These are phyloP conservation scores for Chrysolina oricalcia DNA, from an alignment of 2,888 invertebrate genomes.

Conservation along the genomic window DNA sequence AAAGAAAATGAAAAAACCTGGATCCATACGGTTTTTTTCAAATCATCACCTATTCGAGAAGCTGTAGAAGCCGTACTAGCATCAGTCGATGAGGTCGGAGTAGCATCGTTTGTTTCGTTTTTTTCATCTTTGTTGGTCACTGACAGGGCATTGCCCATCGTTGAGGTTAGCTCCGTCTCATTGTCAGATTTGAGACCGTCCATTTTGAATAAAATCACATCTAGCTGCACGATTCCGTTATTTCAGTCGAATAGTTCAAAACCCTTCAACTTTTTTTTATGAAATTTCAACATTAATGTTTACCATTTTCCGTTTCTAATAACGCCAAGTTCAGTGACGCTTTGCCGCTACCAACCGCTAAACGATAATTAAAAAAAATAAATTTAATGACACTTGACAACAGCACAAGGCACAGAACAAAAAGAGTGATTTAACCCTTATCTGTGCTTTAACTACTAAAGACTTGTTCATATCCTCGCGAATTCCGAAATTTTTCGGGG, in stretches of 20 bases:
- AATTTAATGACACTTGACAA: not conserved
- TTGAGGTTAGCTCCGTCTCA: slow-evolving; percentile 66
- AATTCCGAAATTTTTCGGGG: too few relatives aligned
- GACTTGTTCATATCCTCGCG: too few relatives aligned
- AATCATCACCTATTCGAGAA: slow-evolving; percentile 53
- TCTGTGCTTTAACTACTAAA: too few relatives aligned
- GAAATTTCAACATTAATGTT: slow-evolving; percentile 22
- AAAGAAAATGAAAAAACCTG: slow-evolving; percentile 46
- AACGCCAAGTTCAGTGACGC: slow-evolving; percentile 19
- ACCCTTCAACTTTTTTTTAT: not conserved
- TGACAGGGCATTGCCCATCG: slow-evolving; percentile 65
- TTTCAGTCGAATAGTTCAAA: not conserved
- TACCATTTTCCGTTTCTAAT: slow-evolving; percentile 19
- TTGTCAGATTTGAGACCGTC: slow-evolving; percentile 48
- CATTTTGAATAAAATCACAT: slow-evolving; percentile 37
- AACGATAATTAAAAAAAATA: slow-evolving; percentile 8
- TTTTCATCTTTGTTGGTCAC: slow-evolving; percentile 63
- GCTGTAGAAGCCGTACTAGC: slow-evolving; percentile 59
- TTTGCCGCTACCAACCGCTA: slow-evolving; percentile 21
- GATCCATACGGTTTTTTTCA: not conserved
- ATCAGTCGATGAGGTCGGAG: slow-evolving; percentile 68
- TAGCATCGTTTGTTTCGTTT: slow-evolving; percentile 65
- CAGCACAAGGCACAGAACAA: too few relatives aligned
- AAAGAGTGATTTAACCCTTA: too few relatives aligned
- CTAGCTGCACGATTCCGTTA: not conserved